A percentile compares a stretch with the other conserved stretches of the same genome.
Evolutionary conservation across 2,113 vertebrate species (phyloP).

Genomic region (Laterallus jamaicensis): DNA sequence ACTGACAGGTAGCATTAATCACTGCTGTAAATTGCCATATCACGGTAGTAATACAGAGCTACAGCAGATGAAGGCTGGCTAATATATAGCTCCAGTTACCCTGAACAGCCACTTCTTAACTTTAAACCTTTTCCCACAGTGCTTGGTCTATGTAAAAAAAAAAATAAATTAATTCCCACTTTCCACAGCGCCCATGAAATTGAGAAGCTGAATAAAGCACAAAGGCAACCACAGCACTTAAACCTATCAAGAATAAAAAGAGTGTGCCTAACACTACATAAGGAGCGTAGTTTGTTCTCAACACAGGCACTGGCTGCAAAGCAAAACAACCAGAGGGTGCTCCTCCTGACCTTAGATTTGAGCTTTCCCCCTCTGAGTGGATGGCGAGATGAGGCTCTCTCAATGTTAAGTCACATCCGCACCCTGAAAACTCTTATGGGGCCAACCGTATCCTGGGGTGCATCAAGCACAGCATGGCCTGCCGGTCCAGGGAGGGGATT

Average conservation of each 20-base stretch:
- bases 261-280: neutral
- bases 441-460: no score
- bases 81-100: neutral
- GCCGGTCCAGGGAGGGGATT: no score
- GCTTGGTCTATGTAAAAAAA: neutral
- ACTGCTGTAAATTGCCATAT: neutral
- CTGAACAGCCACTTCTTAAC: neutral
- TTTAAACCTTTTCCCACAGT: neutral
- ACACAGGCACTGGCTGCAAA: neutral
- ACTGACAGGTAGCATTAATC: neutral
- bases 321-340: neutral
- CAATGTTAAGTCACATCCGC: fast-evolving
- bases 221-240: neutral
- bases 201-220: fast-evolving
- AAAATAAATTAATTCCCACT: neutral
- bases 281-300: neutral
- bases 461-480: no score
- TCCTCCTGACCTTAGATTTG: neutral
- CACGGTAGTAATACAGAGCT: neutral
- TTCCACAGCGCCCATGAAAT: neutral
- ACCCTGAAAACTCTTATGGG: neutral
- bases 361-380: neutral
- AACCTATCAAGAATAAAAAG: neutral
- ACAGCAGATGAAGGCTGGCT: neutral
- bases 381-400: neutral